Evolutionary conservation across 2,888 invertebrate species (phyloP).

Genomic region (Lamproptera curius): DNA sequence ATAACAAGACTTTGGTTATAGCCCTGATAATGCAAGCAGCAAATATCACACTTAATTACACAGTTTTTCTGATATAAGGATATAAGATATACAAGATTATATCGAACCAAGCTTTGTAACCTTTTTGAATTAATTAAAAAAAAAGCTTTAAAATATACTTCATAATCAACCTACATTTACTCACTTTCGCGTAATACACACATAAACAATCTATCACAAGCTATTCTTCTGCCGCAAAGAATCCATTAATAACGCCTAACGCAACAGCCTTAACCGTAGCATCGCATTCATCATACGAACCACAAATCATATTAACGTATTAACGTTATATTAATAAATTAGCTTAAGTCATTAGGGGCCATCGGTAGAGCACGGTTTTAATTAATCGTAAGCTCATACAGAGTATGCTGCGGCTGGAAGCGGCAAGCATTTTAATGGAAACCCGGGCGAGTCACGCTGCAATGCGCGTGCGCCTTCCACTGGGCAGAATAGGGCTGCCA

Average conservation of each 20-base stretch:
- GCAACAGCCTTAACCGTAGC: not conserved
- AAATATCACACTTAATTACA: too few species aligned
- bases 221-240: too few species aligned
- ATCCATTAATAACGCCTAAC: conserved; percentile 11
- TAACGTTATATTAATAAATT: conserved; percentile 21
- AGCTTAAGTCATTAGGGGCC: conserved; percentile 16
- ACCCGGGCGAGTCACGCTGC: conserved; percentile 53
- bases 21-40: too few species aligned
- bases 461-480: conserved; percentile 50
- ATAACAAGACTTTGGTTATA: too few species aligned
- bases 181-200: too few species aligned
- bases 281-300: conserved; percentile 18
- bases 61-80: too few species aligned
- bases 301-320: conserved; percentile 22
- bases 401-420: conserved; percentile 37
- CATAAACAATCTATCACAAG: too few species aligned
- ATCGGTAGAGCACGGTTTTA: conserved; percentile 21
- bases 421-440: conserved; percentile 69
- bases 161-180: too few species aligned
- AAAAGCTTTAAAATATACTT: too few species aligned
- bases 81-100: too few species aligned
- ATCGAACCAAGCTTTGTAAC: too few species aligned
- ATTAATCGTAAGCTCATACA: conserved; percentile 24
- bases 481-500: conserved; percentile 38
- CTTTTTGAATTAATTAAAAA: too few species aligned